Evolutionary conservation across 2,113 vertebrate species (phyloP), one percentile per base, ranked within the genome.

Genomic region (Vimba vimba): DNA sequence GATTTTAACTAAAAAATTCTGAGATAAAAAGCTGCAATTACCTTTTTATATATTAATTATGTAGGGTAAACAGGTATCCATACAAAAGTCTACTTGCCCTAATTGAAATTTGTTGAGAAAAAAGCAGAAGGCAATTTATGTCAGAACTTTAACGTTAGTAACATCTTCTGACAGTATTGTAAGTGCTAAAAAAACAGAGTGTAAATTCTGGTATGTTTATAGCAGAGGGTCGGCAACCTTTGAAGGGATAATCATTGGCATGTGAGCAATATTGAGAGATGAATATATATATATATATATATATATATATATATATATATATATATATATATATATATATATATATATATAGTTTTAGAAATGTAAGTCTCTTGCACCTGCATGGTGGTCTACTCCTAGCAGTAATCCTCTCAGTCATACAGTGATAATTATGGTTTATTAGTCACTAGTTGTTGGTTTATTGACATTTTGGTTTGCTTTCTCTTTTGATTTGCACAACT

Each of bases 381-480:
- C 19, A 57, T 57, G 55, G 19, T 1, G 10, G 17, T 23, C 33
- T 39, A 11, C 33, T 23, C 9, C 66, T 69, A 69, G 39, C 21
- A 74, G 39, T 74, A n/a, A 47, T 74, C 5, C 10, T 73, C 21
- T 45, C 21, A 45, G 21, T 73, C 69, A 45, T 9, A 64, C 36
- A 45, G 19, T 21, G 1, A 25, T 74, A 74, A 21, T 69, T 9
- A 21, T n/a, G 4, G 2, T 74, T 43, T 74, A 25, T 74, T 74
- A 15, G 47, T 52, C 7, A n/a, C 27, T 25, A 45, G 17, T 39
- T 11, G 1, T 79, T 36, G 60, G 23, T 23, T 50, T 50, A 17
- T 80, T 39, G 9, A 80, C 23, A 62, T 76, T 78, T 13, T 52
- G 21, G 6, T 33, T 75, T 69, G 60, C 47, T 83, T 64, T 83